A percentile compares a stretch with the other conserved stretches of the same genome.
phyloP scores from a whole-genome alignment of 2,888 invertebrate genomes.

The Drosophila macrospina region DNA sequence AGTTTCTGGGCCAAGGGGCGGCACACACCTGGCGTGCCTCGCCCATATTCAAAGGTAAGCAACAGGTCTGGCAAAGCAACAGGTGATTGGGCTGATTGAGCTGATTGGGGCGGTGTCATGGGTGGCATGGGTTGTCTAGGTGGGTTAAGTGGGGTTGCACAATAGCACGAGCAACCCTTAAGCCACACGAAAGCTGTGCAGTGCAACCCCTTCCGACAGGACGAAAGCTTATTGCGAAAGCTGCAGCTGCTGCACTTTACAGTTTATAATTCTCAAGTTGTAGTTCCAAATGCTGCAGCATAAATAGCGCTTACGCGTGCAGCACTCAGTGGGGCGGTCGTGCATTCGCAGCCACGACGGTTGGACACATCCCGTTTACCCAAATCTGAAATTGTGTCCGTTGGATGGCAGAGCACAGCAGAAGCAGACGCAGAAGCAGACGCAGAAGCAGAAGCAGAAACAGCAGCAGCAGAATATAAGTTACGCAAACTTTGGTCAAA shows the following conservation, averaged over 20 bases:
- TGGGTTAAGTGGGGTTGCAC: too few species aligned
- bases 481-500: conserved; percentile 52
- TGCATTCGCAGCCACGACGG: conserved; percentile 75
- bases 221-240: conserved; percentile 45
- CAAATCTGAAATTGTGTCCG: conserved; percentile 78
- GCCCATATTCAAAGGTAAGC: conserved; percentile 85
- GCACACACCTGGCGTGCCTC: conserved; percentile 85
- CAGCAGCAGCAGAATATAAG: too few species aligned
- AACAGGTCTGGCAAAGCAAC: conserved; percentile 24
- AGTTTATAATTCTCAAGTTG: conserved; percentile 69
- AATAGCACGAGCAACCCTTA: conserved; percentile 22
- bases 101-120: too few species aligned
- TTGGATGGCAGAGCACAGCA: conserved; percentile 39
- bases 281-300: conserved; percentile 35
- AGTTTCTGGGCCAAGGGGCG: conserved; percentile 85
- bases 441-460: conserved; percentile 17
- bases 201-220: conserved; percentile 46
- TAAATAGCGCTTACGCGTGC: conserved; percentile 56
- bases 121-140: too few species aligned
- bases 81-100: background rate
- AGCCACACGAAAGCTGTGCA: conserved; percentile 49
- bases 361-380: conserved; percentile 80
- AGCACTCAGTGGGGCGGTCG: conserved; percentile 71
- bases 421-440: conserved; percentile 4
- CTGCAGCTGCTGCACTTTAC: conserved; percentile 49